These are phyloP conservation scores for Cotesia chilonis DNA, from an alignment of 1,140 invertebrate genomes.

Conservation along the genomic window DNA sequence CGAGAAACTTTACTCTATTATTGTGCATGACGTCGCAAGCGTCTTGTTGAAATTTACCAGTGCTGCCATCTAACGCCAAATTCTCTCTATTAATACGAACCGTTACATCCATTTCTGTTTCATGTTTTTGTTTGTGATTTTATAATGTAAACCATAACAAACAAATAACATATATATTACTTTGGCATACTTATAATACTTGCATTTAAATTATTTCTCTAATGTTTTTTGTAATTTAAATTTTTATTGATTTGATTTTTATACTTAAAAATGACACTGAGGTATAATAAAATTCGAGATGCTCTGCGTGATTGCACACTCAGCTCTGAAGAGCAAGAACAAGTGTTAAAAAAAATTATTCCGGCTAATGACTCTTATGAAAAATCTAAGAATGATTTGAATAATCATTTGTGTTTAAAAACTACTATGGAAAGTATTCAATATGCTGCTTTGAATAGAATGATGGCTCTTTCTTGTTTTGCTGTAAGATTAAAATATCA, in stretches of 20 bases:
- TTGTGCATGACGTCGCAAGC: not conserved
- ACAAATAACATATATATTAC: not conserved
- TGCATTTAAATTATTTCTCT: not conserved
- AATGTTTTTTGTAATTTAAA: not conserved
- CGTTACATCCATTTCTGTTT: no score
- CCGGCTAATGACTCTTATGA: constrained; percentile 29
- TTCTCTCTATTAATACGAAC: no score
- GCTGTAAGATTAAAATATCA: constrained; percentile 44
- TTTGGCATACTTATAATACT: not conserved
- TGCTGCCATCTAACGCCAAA: not conserved
- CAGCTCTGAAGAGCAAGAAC: not conserved
- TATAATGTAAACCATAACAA: no score
- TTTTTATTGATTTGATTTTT: not conserved
- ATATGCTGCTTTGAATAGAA: constrained; percentile 53
- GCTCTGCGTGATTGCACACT: not conserved
- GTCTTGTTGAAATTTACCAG: not conserved
- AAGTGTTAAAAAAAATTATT: not conserved
- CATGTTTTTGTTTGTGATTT: no score
- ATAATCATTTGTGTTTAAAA: constrained; percentile 36
- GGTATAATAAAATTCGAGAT: not conserved
- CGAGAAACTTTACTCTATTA: not conserved
- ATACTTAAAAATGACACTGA: not conserved
- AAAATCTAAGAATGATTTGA: constrained; percentile 30
- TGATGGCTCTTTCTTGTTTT: constrained; percentile 50
- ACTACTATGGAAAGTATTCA: constrained; percentile 45